Base-by-base conservation (phyloP, 53 echinoderm and acorn worm genomes). In the Stichopus horrens region DNA sequence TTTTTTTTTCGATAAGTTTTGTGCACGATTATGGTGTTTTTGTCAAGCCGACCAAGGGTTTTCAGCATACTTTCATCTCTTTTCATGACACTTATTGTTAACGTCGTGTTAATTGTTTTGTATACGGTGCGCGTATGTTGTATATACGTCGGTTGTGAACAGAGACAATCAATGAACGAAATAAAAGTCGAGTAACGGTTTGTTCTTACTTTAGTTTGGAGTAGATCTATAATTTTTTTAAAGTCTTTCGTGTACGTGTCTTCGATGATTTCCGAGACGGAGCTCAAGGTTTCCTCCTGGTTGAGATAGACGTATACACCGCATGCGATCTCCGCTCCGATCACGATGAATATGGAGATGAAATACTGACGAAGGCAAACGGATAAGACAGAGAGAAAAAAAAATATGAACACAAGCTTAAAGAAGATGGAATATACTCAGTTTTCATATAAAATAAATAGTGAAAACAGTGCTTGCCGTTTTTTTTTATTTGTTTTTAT, bases 141-240 rank as follows among this genome's bases (percentile, higher is more conserved):
- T 67, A 67, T 11, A 67, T 67, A 67, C 1, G 68, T 67, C 68
- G n/a, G 68, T 11, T 14, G n/a, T 67, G n/a, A 67, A 76, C 6
- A 53, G 51, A 71, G 8, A 16, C 0, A 63, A 63, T 6, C 18
- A 20, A 71, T 13, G 19, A 18, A 71, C 16, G n/a, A 71, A 20
- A 16, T 6, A 21, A 7, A 77, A 9, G 5, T 18, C 7, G 1
- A 75, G 11, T n/a, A 16, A 77, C 23, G 54, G 5, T 21, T 53
- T 53, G 77, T 77, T 16, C 87, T 87, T 23, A 87, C 87, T 73
- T 75, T 74, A 1, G 54, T 58, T 75, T 87, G 87, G 9, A 87
- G 74, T 74, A 87, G 73, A 75, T 87, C 87, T 58, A 87, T 87
- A 54, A 75, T 8, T 68, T 55, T 87, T 57, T 75, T 74, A 57